Percentiles rank a stretch among this genome's conserved stretches.
phyloP scores from a whole-genome alignment of 2,113 vertebrate species.

The Nycticebus coucang region DNA sequence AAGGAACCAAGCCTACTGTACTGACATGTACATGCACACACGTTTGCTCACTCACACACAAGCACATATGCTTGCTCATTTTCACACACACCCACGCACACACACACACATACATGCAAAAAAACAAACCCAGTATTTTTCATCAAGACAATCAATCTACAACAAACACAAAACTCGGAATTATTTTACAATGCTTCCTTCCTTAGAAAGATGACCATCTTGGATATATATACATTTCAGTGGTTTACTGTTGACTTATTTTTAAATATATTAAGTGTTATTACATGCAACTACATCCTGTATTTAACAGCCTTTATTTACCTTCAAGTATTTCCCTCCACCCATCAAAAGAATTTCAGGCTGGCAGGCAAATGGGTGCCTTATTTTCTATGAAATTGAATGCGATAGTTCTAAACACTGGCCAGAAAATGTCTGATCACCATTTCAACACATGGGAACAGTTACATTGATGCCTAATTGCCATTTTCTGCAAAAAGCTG shows the following conservation, averaged over 20 bases:
- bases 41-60: not conserved
- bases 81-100: not conserved
- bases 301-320: constrained; percentile 86
- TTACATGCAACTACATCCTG: constrained; percentile 90
- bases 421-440: too few species aligned
- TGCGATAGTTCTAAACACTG: constrained; percentile 73
- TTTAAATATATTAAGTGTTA: constrained; percentile 93
- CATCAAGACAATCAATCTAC: constrained; percentile 88
- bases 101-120: constrained; percentile 38
- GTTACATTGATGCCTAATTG: too few species aligned
- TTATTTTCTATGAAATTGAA: constrained; percentile 85
- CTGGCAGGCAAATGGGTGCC: constrained; percentile 83
- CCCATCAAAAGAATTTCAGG: constrained; percentile 78
- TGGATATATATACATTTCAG: constrained; percentile 90
- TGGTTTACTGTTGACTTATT: constrained; percentile 91
- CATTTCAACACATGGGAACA: too few species aligned
- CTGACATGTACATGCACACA: too few species aligned
- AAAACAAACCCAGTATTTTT: constrained; percentile 81
- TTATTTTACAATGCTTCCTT: constrained; percentile 94
- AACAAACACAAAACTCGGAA: constrained; percentile 88
- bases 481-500: too few species aligned
- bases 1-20: too few species aligned
- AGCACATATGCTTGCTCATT: not conserved
- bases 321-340: constrained; percentile 83
- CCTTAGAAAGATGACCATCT: constrained; percentile 93